Base-by-base conservation (phyloP, 2,888 invertebrate species). In the Scaptomyza reducta region DNA sequence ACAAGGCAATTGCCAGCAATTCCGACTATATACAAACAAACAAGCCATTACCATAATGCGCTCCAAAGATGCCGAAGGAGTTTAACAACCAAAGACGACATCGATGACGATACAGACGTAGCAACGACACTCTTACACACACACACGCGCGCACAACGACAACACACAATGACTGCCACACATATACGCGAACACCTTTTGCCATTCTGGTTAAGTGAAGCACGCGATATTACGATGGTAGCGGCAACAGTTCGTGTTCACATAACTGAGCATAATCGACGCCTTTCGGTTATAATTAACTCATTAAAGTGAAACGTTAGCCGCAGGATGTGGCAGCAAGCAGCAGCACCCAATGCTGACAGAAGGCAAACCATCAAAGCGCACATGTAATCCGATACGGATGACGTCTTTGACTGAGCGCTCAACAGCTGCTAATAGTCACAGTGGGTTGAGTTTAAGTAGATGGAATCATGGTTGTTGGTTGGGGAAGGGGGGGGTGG, bases 251-350 rank as follows among this genome's bases (percentile, higher is more conserved):
- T 87, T 87, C 79, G 86, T 87, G 87, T 82, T 77, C 88, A 79
- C 84, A 85, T 87, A 84, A 82, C 87, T 87, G 83, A 84, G 86
- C 84, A 87, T 85, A 85, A 85, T 87, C 88, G 84, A 85, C 84
- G 84, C 84, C 84, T 85, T 85, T 85, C 88, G 84, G 84, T 85
- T 85, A 85, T 85, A 85, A 85, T 85, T 85, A 85, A 85, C 88
- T 85, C 88, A 85, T 85, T 85, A 85, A 83, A 83, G 75, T 87
- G 82, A 87, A 83, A 83, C 87, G 85, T 66, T 84, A 84, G 82
- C 87, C 82, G 84, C 87, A 87, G 84, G 86, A 82, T 85, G 83
- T 79, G 86, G 83, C 77, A 6, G 31, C 31, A 31, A 31, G 31
- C 31, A 10, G 40, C 40, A 40, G 16, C 40, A 40, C 40, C 16